Evolutionary conservation across 2,113 vertebrate genomes (phyloP).

Genomic region (Python bivittatus): DNA sequence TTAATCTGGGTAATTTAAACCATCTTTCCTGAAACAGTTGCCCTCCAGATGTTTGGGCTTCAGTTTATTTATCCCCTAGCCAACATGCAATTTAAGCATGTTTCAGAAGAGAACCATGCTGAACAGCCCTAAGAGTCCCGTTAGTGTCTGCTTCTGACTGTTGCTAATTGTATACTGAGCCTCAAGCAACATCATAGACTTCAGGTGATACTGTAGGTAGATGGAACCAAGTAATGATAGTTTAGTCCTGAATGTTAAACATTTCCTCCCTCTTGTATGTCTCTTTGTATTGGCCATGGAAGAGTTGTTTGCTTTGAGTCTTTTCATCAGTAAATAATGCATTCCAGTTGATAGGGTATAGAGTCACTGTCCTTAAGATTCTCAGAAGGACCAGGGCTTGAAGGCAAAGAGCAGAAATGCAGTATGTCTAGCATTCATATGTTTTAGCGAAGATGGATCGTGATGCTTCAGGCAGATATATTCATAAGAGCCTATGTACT

Average conservation of each 20-base stretch:
- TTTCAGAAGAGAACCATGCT: slow-evolving; percentile 11
- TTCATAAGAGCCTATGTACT: slow-evolving; percentile 10
- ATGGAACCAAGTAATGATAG: neutral
- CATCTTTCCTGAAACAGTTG: neutral
- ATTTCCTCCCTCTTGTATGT: neutral
- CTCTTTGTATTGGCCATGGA: neutral
- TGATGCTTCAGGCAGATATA: slow-evolving; percentile 21
- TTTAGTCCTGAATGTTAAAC: neutral
- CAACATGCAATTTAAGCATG: neutral
- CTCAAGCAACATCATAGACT: neutral
- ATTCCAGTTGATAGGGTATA: slow-evolving; percentile 28
- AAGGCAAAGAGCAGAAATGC: neutral
- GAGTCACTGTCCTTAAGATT: slow-evolving; percentile 38
- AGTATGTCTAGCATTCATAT: slow-evolving; percentile 25
- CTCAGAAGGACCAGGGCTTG: slow-evolving; percentile 8
- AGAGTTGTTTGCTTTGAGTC: slow-evolving; percentile 22
- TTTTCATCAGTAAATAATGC: slow-evolving; percentile 29
- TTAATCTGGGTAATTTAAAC: neutral
- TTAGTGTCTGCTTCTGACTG: neutral
- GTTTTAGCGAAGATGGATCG: slow-evolving; percentile 32
- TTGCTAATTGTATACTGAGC: neutral
- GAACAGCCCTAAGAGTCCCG: neutral
- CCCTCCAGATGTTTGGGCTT: neutral
- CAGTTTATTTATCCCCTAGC: neutral
- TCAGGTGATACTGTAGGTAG: neutral